Base-by-base conservation (phyloP, 1,140 invertebrate genomes). In the Macrobrachium rosenbergii region DNA sequence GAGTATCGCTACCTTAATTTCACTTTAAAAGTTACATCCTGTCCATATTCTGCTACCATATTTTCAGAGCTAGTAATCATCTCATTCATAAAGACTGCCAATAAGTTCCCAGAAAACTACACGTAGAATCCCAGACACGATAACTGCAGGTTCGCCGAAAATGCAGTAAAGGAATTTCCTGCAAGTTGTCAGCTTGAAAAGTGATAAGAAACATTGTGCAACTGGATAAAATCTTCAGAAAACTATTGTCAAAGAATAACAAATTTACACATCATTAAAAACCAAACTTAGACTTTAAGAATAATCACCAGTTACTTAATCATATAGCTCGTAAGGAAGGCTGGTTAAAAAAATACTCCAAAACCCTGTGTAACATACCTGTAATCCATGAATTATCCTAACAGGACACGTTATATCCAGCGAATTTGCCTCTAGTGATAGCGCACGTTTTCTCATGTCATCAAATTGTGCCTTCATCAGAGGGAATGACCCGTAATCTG, bases 401-500 rank as follows among this genome's bases (percentile, higher is more conserved):
- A 77, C 60, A 6, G 82, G 82, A 23, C 73, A 76, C 8, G 23
- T 19, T n/a, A 84, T 2, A 23, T 72, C 59, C 37, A 84, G 45
- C 2, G 37, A 58, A 28, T 77, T 28, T 19, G 82, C 37, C 0
- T 63, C 82, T 58, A 45, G 17, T 7, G 23, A 64, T 28, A 84
- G 5, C 5, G 37, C 52, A 28, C n/a, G 21, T 43, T 84, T 19
- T n/a, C 76, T 67, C 82, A 84, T 84, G 62, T 77, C 73, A 6
- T 77, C 73, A 77, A 84, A 83, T 12, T 37, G 11, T 10, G 12
- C 52, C 21, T 64, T 77, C 16, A n/a, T 60, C 19, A 84, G 52
- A 17, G 82, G 82, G 60, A 84, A 84, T 52, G 76, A 72, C 21
- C 82, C 82, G 58, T 84, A 77, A 21, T 84, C 82, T 6, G 69